Evolutionary conservation across 2,113 vertebrate genomes (phyloP).

Genomic region (Struthio camelus): DNA sequence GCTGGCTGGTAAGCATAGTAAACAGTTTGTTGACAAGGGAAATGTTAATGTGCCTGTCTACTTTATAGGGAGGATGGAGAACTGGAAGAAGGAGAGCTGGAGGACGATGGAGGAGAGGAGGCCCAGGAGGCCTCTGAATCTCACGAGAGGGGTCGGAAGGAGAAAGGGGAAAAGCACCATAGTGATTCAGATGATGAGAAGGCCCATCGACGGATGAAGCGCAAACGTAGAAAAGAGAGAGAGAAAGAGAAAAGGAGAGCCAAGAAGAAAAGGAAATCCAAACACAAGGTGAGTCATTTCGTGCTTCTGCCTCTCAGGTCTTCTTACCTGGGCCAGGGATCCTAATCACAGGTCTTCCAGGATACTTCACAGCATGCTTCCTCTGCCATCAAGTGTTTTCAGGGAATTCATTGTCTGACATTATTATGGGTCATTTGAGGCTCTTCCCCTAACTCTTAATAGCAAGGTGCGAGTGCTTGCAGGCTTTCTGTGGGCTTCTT

Average conservation of each 20-base stretch:
- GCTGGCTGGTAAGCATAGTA: not conserved
- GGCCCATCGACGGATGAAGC: constrained; percentile 86
- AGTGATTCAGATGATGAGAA: constrained; percentile 88
- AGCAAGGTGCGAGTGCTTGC: not conserved
- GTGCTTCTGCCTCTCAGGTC: not conserved
- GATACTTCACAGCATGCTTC: not conserved
- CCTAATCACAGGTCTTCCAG: not conserved
- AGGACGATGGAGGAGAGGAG: constrained; percentile 90
- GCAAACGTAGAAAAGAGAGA: constrained; percentile 90
- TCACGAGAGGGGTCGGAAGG: constrained; percentile 64
- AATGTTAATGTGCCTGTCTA: not conserved
- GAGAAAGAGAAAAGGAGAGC: constrained; percentile 87
- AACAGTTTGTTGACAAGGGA: no score
- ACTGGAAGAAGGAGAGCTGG: constrained; percentile 92
- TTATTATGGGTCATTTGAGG: not conserved
- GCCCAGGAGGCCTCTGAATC: constrained; percentile 47
- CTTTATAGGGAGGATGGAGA: constrained; percentile 89
- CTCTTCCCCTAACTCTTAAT: not conserved
- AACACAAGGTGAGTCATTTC: constrained; percentile 83
- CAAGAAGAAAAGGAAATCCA: constrained; percentile 91
- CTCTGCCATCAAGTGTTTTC: not conserved
- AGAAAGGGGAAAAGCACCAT: constrained; percentile 84
- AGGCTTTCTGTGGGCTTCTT: not conserved
- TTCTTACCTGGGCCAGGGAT: no score
- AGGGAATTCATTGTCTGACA: not conserved